These are phyloP conservation scores for Endotricha flammealis DNA, from an alignment of 2,888 invertebrate species.

Conservation along the genomic window DNA sequence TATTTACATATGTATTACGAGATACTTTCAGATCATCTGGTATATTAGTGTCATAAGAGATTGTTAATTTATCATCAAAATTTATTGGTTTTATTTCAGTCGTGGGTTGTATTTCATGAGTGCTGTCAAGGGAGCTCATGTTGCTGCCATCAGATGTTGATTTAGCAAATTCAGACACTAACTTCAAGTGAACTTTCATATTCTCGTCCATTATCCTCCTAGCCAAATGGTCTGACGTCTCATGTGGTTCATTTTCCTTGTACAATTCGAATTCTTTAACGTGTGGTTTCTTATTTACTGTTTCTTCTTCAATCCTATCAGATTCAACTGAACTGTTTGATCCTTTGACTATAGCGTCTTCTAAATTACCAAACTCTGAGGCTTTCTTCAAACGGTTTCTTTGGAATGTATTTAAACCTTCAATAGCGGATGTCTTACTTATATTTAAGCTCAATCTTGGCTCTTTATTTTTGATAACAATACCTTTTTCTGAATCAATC, in stretches of 20 bases:
- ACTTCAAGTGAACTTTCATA: conserved; percentile 67
- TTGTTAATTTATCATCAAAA: conserved; percentile 62
- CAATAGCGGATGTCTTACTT: conserved; percentile 75
- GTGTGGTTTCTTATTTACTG: conserved; percentile 30
- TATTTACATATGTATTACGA: conserved; percentile 77
- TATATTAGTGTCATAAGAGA: conserved; percentile 78
- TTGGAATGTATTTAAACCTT: conserved; percentile 83
- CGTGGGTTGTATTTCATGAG: conserved; percentile 44
- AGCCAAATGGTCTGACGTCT: conserved; percentile 67
- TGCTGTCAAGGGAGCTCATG: conserved; percentile 59
- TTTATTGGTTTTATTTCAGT: conserved; percentile 43
- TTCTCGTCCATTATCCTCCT: conserved; percentile 70
- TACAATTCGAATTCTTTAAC: conserved; percentile 40
- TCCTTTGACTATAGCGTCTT: conserved; percentile 84
- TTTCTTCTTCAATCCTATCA: conserved; percentile 50
- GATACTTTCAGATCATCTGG: conserved; percentile 82
- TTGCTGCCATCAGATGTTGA: conserved; percentile 69
- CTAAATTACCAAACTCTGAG: conserved; percentile 86
- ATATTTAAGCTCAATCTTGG: conserved; percentile 75
- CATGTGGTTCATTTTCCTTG: conserved; percentile 50
- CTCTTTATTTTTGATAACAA: conserved; percentile 72
- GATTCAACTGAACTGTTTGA: conserved; percentile 67
- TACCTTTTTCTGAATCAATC: conserved; percentile 53
- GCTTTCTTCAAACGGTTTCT: conserved; percentile 84
- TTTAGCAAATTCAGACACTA: conserved; percentile 70